Evolutionary conservation across 2,888 invertebrate genomes (phyloP).

Genomic region (Bugulina stolonifera): DNA sequence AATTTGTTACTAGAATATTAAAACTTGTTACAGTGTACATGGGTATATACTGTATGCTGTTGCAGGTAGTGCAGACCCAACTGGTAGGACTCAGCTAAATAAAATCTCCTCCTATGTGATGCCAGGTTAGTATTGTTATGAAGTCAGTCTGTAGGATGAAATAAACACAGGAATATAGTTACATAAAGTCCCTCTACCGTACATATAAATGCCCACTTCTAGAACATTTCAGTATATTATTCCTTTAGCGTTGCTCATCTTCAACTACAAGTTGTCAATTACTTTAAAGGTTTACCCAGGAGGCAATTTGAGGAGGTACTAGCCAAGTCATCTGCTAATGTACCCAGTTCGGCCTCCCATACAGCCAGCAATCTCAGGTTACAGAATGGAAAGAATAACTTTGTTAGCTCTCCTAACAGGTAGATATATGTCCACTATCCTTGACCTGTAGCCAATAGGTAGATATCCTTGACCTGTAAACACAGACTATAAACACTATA

Average conservation of each 20-base stretch:
- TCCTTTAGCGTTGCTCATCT: too few relatives aligned
- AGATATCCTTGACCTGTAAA: too few relatives aligned
- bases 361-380: not conserved
- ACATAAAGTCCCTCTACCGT: too few relatives aligned
- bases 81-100: not conserved
- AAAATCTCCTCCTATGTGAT: slow-evolving; percentile 35
- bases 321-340: slow-evolving; percentile 33
- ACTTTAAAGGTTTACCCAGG: slow-evolving; percentile 36
- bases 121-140: slow-evolving; percentile 46
- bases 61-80: slow-evolving; percentile 12
- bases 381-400: not conserved
- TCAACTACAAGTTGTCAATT: too few relatives aligned
- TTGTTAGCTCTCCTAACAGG: slow-evolving; percentile 22
- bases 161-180: too few relatives aligned
- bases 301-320: slow-evolving; percentile 48
- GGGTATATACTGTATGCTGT: not conserved
- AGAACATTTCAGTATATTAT: too few relatives aligned
- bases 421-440: too few relatives aligned
- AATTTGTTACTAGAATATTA: too few relatives aligned
- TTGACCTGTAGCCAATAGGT: too few relatives aligned
- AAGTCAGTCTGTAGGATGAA: too few relatives aligned
- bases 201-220: not conserved
- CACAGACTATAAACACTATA: too few relatives aligned
- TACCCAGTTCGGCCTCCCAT: slow-evolving; percentile 19
- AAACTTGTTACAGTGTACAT: too few relatives aligned